Evolutionary conservation across 2,888 invertebrate genomes (phyloP).

Genomic region (Leucophora obtusa): DNA sequence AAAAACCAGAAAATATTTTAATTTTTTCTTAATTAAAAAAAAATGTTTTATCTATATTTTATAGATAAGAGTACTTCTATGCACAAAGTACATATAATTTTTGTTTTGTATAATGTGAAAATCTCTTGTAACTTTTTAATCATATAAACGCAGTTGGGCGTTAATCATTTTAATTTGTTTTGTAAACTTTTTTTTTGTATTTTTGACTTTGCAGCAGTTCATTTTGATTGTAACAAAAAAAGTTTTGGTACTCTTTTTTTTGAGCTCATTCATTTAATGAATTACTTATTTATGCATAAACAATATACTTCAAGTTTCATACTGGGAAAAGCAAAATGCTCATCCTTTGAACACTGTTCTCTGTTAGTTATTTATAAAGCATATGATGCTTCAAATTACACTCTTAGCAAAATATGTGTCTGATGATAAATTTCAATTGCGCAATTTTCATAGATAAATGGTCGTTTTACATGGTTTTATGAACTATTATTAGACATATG

Average conservation of each 20-base stretch:
- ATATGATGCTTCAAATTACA: constrained; percentile 29
- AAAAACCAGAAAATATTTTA: too few species aligned
- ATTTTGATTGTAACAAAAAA: constrained; percentile 14
- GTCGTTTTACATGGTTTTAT: too few species aligned
- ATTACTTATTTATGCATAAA: constrained; percentile 58
- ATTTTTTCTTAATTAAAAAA: too few species aligned
- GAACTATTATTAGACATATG: too few species aligned
- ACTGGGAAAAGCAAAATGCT: constrained; percentile 15
- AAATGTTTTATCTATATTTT: too few species aligned
- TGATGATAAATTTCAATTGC: not conserved
- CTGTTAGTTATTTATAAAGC: constrained; percentile 16
- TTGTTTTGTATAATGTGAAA: not conserved
- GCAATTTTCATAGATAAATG: too few species aligned
- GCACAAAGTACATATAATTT: too few species aligned
- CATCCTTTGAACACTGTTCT: constrained; percentile 32
- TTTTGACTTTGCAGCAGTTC: not conserved
- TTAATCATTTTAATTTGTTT: constrained; percentile 48
- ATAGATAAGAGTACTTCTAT: too few species aligned
- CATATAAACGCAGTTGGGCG: constrained; percentile 31
- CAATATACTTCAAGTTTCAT: constrained; percentile 33
- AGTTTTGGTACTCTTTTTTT: constrained; percentile 20
- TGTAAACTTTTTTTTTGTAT: not conserved
- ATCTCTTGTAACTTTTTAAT: constrained; percentile 41
- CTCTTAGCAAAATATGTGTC: constrained; percentile 9
- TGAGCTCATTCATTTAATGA: constrained; percentile 47